Evolutionary conservation across 1,140 invertebrate species (phyloP), one percentile per base, ranked within the genome.

Genomic region (Diploscapter pachys): DNA sequence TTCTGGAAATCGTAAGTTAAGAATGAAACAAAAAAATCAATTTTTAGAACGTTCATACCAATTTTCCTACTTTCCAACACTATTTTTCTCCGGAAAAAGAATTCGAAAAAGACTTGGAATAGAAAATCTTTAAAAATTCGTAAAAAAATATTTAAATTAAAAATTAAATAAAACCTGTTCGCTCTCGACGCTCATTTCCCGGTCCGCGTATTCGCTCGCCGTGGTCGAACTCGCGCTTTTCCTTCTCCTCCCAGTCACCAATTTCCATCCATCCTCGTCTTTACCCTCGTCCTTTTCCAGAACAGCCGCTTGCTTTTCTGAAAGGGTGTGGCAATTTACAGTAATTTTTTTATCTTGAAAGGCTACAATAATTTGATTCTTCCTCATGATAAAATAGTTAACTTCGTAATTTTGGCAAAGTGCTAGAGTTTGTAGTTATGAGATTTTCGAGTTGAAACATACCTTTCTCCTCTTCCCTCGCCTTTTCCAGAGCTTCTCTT

Each of bases 241-340:
- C 11, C 73, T 8, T 8, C 66, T 5, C 4, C 73, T 53, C 13
- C 55, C 63, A 3, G 54, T 67, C 5, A 74, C 73, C 5, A 74
- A 5, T 49, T 74, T 53, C 73, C 73, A 74, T 4, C 73, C 73
- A 55, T 74, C 73, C 2, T 74, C 73, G 31, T 31, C 31, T 31
- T 31, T 31, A 0, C 31, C 31, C 31, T 31, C 31, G 31, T 31
- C 31, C 31, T 31, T 31, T 31, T 31, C 31, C 31, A 31, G 31
- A 31, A 31, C 31, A 31, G 31, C 31, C 31, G 31, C 31, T 31
- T 31, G 31, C 31, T 31, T 31, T 31, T 31, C 31, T 31, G 31
- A 31, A 31, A 31, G 31, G 13, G 64, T 3, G 3, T 68, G 68
- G 8, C 13, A 8, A 52, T 52, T 67, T 31, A n/a, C n/a, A 53